phyloP scores from a whole-genome alignment of 2,113 vertebrate genomes.

The Cephalophus harveyi region DNA sequence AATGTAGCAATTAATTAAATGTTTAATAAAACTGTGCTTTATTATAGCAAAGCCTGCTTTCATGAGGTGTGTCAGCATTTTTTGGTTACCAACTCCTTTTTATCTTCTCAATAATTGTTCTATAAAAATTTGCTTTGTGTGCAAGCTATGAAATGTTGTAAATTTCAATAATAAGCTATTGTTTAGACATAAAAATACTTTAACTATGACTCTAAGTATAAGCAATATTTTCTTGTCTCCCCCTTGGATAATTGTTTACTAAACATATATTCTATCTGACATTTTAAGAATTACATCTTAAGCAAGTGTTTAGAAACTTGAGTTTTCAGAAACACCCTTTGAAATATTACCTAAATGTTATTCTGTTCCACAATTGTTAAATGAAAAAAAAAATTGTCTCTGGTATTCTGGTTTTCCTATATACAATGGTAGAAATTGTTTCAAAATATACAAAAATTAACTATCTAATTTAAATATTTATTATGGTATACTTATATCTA shows the following conservation, averaged over 20 bases:
- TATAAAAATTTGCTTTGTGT: slow-evolving; percentile 29
- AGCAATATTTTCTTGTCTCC: background rate
- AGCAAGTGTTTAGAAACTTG: background rate
- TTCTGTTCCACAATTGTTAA: background rate
- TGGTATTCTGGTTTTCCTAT: background rate
- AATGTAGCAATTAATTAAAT: slow-evolving; percentile 50
- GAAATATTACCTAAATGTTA: background rate
- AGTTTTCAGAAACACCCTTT: background rate
- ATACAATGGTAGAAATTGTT: background rate
- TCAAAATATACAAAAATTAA: background rate
- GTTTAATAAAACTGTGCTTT: slow-evolving; percentile 48
- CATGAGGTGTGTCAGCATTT: background rate
- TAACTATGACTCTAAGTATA: background rate
- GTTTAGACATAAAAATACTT: background rate
- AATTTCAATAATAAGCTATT: background rate
- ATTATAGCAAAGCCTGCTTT: background rate
- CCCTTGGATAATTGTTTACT: background rate
- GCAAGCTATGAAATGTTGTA: background rate
- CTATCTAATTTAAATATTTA: background rate
- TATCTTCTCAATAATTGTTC: slow-evolving; percentile 46
- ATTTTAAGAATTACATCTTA: background rate
- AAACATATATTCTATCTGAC: background rate
- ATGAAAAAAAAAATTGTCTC: background rate
- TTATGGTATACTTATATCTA: background rate
- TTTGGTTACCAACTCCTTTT: slow-evolving; percentile 42